Evolutionary conservation across 2,888 invertebrate species (phyloP).

Genomic region (Conus canariensis): DNA sequence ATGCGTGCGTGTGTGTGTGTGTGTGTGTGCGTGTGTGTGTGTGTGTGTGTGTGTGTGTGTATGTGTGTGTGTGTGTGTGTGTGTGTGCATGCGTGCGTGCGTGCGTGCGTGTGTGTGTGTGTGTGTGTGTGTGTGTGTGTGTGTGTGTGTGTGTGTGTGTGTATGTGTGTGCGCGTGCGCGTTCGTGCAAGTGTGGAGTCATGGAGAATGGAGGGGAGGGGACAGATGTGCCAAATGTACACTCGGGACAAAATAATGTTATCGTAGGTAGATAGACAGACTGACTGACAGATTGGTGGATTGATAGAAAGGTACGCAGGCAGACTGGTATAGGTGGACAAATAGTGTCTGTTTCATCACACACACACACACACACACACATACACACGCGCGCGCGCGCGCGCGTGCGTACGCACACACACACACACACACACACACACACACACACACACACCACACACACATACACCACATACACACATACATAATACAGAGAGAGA

Average conservation of each 20-base stretch:
- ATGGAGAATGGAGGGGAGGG: too few species aligned
- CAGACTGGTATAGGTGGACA: too few species aligned
- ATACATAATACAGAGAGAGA: neutral
- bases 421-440: neutral
- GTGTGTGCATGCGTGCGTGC: neutral
- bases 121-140: conserved; percentile 8
- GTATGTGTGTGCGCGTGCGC: neutral
- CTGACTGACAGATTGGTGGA: too few species aligned
- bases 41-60: neutral
- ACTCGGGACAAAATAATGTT: too few species aligned
- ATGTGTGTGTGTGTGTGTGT: neutral
- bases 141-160: neutral
- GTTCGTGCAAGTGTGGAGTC: too few species aligned
- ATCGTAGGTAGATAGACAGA: too few species aligned
- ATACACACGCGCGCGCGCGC: neutral
- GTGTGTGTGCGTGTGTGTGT: conserved; percentile 6
- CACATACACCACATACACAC: neutral
- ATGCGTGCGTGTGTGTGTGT: conserved; percentile 1
- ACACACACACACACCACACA: neutral
- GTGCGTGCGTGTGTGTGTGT: conserved; percentile 10
- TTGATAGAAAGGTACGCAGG: too few species aligned
- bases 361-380: neutral
- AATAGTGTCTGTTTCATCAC: neutral
- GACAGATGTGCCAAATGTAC: too few species aligned
- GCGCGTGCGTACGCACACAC: neutral